Evolutionary conservation across 2,113 vertebrate genomes (phyloP).

Genomic region (Crypturellus undulatus): DNA sequence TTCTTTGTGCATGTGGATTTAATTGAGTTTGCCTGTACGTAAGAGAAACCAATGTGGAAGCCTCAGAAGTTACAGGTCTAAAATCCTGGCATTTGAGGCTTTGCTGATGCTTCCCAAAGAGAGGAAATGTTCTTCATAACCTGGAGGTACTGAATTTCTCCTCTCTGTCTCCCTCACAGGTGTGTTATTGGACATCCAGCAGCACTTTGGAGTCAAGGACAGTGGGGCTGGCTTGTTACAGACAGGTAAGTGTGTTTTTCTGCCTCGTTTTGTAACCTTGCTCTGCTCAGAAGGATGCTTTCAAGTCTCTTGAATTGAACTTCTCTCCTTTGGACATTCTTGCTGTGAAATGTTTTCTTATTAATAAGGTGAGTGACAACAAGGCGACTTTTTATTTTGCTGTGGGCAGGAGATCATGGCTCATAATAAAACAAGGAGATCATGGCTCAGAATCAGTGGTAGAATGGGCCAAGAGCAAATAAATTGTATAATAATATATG

Average conservation of each 20-base stretch:
- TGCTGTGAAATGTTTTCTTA: background rate
- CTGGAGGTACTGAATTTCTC: background rate
- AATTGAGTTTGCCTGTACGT: background rate
- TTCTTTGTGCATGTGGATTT: background rate
- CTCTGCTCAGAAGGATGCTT: background rate
- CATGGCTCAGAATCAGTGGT: background rate
- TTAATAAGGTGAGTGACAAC: background rate
- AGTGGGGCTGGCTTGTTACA: conserved; percentile 89
- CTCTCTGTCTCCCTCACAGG: conserved; percentile 76
- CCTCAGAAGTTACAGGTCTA: background rate
- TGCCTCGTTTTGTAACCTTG: background rate
- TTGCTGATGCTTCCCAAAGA: background rate
- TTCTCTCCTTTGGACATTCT: background rate
- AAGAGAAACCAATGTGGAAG: background rate
- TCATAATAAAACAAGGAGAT: background rate
- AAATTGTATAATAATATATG: background rate
- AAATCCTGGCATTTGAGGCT: background rate
- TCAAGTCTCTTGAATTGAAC: background rate
- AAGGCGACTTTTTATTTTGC: background rate
- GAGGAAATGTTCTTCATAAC: background rate
- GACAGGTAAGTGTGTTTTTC: conserved; percentile 83
- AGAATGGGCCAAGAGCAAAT: background rate
- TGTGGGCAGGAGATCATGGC: background rate
- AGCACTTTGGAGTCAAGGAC: conserved; percentile 87
- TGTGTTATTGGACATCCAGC: conserved; percentile 91